A percentile compares a stretch with the other conserved stretches of the same genome.
phyloP scores from a whole-genome alignment of 2,797 vertebrate genomes.

The Oryzias sinensis region DNA sequence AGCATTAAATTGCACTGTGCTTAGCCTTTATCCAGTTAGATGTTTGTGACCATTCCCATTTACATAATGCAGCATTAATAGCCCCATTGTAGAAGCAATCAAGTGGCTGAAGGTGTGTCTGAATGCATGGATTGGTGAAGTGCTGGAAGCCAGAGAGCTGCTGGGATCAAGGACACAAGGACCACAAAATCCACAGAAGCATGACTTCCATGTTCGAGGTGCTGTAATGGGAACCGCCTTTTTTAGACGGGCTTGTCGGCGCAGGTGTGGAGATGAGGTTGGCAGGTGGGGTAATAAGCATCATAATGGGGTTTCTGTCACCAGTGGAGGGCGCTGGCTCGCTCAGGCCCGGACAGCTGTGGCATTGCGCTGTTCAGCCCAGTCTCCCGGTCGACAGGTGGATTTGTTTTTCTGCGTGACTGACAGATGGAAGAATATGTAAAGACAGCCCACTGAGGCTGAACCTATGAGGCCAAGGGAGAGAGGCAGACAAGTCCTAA shows the following conservation, averaged over 20 bases:
- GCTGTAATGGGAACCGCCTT: constrained; percentile 64
- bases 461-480: constrained; percentile 73
- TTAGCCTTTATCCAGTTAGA: constrained; percentile 75
- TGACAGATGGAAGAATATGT: constrained; percentile 79
- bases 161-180: constrained; percentile 67
- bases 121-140: constrained; percentile 61
- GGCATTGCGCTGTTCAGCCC: constrained; percentile 55
- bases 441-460: constrained; percentile 80
- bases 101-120: constrained; percentile 61
- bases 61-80: constrained; percentile 78
- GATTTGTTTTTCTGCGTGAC: constrained; percentile 79
- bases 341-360: constrained; percentile 67
- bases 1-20: constrained; percentile 76
- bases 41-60: constrained; percentile 73
- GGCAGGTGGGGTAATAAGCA: constrained; percentile 70
- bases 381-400: constrained; percentile 73
- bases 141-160: constrained; percentile 57
- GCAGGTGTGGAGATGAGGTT: constrained; percentile 61
- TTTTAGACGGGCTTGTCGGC: constrained; percentile 57
- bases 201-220: constrained; percentile 55
- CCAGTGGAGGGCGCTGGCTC: constrained; percentile 72
- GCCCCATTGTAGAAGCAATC: constrained; percentile 71
- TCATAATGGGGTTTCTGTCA: constrained; percentile 72
- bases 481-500: constrained; percentile 69
- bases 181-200: constrained; percentile 59